A percentile compares a stretch with the other conserved stretches of the same genome.
These are phyloP conservation scores for Cryptotis parvus DNA, from an alignment of 2,113 vertebrate species.

Conservation along the genomic window DNA sequence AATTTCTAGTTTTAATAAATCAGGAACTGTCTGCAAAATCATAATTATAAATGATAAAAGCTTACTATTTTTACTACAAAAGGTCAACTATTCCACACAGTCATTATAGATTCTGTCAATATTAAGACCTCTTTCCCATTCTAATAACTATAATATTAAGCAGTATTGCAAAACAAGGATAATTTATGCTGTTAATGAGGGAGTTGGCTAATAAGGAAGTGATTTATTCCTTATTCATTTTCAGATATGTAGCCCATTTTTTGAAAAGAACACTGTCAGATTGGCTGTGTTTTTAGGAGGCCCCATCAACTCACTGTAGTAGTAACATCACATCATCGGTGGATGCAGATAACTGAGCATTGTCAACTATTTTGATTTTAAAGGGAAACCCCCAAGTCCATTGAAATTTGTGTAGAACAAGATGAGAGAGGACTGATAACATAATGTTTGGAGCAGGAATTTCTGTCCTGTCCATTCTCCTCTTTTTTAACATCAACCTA, in stretches of 20 bases:
- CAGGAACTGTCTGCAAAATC: not conserved
- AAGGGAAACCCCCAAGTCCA: not conserved
- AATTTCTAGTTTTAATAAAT: not conserved
- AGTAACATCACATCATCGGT: not conserved
- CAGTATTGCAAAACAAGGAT: not conserved
- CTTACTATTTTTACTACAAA: not conserved
- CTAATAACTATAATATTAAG: not conserved
- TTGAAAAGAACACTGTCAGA: not conserved
- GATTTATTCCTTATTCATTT: slow-evolving; percentile 1
- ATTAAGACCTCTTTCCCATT: not conserved
- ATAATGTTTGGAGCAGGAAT: not conserved
- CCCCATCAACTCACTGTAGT: not conserved
- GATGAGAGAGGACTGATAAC: not conserved
- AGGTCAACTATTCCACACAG: not conserved
- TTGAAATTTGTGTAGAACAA: not conserved
- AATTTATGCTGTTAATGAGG: not conserved
- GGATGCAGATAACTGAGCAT: not conserved
- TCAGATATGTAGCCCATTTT: not conserved
- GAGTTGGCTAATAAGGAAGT: not conserved
- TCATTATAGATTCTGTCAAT: not conserved
- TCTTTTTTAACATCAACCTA: not conserved
- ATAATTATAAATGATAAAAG: not conserved
- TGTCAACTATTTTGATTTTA: not conserved
- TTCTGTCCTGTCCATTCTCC: not conserved
- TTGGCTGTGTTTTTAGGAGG: not conserved